Conservation (phyloP, 2,797 vertebrate species). For the Sebastes nivosus region DNA sequence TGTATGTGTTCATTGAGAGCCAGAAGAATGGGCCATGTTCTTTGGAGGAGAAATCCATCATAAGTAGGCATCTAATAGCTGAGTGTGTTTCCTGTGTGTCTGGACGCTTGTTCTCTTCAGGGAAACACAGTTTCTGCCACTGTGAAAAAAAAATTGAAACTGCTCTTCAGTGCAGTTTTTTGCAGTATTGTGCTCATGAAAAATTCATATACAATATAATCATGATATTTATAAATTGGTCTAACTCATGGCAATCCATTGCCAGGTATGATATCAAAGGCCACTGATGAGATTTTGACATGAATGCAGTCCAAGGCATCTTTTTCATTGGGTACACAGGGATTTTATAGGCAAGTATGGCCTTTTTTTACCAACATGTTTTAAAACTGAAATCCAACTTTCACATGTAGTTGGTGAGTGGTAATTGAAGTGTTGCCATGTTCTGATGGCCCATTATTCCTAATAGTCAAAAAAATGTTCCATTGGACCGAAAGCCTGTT, state of each 20-base stretch:
- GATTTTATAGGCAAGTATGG: background rate
- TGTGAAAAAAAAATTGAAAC: conserved; percentile 11
- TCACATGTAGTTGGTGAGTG: background rate
- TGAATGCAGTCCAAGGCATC: background rate
- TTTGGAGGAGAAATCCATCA: conserved; percentile 29
- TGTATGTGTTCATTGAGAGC: conserved; percentile 30
- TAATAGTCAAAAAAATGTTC: no score
- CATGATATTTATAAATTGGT: background rate
- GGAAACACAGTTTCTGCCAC: background rate
- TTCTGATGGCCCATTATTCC: background rate
- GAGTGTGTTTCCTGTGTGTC: background rate
- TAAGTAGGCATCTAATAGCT: conserved; percentile 1
- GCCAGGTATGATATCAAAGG: background rate
- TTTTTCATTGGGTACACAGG: background rate
- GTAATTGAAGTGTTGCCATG: background rate
- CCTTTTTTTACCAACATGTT: background rate
- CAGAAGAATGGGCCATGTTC: conserved; percentile 28
- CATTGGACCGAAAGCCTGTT: no score
- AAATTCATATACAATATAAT: background rate
- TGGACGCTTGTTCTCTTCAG: conserved; percentile 9
- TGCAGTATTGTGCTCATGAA: background rate
- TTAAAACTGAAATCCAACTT: background rate
- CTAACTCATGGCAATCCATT: background rate
- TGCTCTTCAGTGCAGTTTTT: conserved; percentile 2
- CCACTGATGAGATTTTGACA: background rate